phyloP scores from a whole-genome alignment of 2,888 invertebrate species.

The Neoaliturus tenellus region DNA sequence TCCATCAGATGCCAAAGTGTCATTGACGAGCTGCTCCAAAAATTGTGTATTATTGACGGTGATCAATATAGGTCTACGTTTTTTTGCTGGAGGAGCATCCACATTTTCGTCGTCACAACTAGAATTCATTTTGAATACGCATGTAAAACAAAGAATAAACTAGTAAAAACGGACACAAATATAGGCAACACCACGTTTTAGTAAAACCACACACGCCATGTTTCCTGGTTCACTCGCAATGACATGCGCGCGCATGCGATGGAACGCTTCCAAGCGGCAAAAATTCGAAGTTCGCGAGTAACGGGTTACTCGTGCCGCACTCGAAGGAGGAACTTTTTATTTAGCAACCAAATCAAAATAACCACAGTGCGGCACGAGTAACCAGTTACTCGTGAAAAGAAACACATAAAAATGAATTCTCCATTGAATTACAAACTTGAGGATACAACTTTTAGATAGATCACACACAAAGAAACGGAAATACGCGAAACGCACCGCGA shows the following conservation, averaged over 20 bases:
- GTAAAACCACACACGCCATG: background rate
- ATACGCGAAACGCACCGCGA: background rate
- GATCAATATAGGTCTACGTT: background rate
- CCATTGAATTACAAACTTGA: too few species aligned
- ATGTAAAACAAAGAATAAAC: background rate
- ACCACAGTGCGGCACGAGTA: too few species aligned
- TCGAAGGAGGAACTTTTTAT: too few species aligned
- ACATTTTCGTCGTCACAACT: background rate
- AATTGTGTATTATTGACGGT: background rate
- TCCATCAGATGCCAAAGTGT: background rate
- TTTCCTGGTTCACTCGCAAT: background rate
- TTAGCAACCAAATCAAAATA: too few species aligned
- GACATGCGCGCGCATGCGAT: background rate
- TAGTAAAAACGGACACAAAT: background rate
- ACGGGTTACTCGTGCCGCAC: background rate
- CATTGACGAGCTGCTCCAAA: background rate
- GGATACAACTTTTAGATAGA: too few species aligned
- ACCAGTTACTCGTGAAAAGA: too few species aligned
- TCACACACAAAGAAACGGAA: too few species aligned
- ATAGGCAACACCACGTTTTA: background rate
- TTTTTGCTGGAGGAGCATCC: background rate
- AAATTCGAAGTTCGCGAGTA: background rate
- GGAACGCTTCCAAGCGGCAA: background rate
- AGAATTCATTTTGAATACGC: background rate
- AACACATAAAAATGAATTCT: too few species aligned